Conservation (phyloP, 2,113 vertebrate species). For the Mellivora capensis region DNA sequence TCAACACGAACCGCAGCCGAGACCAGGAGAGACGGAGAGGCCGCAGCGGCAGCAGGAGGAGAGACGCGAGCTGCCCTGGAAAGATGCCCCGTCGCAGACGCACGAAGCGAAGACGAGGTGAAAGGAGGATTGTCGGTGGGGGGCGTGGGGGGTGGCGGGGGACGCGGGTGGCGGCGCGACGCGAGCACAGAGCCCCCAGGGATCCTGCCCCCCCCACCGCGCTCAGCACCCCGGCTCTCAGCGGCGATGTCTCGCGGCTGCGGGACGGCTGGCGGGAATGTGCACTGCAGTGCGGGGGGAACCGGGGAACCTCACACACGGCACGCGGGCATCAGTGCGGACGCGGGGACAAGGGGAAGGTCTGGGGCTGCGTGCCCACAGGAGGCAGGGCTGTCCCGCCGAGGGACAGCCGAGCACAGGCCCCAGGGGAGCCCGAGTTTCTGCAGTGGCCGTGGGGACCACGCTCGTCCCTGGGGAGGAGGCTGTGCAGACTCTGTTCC, state of each 20-base stretch:
- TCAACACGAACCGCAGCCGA: background rate
- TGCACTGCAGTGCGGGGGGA: fast-evolving
- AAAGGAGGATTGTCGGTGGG: background rate
- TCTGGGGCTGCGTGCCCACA: background rate
- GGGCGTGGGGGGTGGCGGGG: fast-evolving
- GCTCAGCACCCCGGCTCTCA: fast-evolving
- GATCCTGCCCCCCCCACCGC: background rate
- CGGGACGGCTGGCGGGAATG: background rate
- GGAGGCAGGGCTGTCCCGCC: background rate
- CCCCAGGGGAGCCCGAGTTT: background rate
- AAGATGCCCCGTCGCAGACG: fast-evolving
- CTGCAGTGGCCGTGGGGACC: background rate
- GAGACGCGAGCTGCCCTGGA: fast-evolving
- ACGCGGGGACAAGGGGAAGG: background rate
- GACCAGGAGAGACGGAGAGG: background rate
- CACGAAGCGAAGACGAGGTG: fast-evolving
- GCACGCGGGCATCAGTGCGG: fast-evolving
- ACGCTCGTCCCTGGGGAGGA: background rate
- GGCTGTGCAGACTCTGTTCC: background rate
- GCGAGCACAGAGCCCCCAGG: fast-evolving
- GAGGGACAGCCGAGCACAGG: background rate
- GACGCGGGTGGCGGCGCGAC: fast-evolving
- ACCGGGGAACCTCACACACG: fast-evolving
- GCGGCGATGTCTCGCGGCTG: background rate
- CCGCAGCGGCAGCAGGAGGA: background rate